These are phyloP conservation scores for Abscondita cerata DNA, from an alignment of 2,888 invertebrate species.

Conservation along the genomic window DNA sequence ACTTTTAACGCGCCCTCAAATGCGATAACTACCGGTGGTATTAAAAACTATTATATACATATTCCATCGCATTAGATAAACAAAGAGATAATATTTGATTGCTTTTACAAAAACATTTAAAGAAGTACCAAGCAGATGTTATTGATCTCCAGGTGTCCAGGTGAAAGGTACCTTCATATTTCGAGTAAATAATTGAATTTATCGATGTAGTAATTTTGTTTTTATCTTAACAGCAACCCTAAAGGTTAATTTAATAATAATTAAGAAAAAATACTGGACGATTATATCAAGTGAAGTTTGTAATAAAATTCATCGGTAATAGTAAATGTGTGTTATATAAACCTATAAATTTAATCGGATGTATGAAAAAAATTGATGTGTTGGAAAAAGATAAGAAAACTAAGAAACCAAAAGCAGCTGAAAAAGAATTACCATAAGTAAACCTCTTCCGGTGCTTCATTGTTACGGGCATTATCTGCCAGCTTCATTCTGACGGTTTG, in stretches of 20 bases:
- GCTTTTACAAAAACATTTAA: constrained; percentile 48
- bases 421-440: constrained; percentile 45
- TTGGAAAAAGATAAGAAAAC: constrained; percentile 12
- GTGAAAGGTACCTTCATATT: constrained; percentile 33
- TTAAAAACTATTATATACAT: no score
- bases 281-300: neutral
- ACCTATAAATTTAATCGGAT: neutral
- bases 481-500: constrained; percentile 44
- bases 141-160: constrained; percentile 39
- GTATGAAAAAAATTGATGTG: neutral
- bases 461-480: constrained; percentile 48
- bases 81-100: constrained; percentile 47
- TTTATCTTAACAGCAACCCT: neutral
- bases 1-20: no score
- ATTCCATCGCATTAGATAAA: neutral
- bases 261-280: neutral
- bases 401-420: constrained; percentile 27
- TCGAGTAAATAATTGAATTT: neutral
- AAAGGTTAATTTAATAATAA: neutral
- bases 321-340: neutral
- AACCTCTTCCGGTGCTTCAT: constrained; percentile 52
- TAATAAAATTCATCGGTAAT: neutral
- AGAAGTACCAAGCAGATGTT: constrained; percentile 47
- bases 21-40: no score
- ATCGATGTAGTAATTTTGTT: neutral